Conservation (phyloP, 2,888 invertebrate genomes). For the Argyresthia goedartella region DNA sequence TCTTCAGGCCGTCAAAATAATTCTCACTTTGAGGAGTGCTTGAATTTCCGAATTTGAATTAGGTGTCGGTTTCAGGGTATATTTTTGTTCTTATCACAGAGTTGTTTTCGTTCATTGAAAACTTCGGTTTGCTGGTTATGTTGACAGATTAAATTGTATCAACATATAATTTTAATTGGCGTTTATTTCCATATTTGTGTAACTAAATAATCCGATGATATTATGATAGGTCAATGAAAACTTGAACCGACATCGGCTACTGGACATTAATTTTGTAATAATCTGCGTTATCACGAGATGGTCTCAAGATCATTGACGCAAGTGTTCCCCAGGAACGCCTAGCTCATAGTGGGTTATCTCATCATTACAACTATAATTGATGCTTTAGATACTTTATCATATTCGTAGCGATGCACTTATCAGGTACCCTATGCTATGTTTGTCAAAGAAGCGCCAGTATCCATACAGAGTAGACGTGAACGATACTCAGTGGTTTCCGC, state of each 20-base stretch:
- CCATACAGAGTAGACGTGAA: neutral
- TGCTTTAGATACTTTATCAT: neutral
- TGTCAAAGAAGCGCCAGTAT: conserved; percentile 21
- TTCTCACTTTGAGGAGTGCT: conserved; percentile 14
- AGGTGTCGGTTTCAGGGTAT: too few species aligned
- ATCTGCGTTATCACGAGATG: conserved; percentile 24
- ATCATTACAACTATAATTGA: too few species aligned
- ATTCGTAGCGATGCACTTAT: conserved; percentile 10
- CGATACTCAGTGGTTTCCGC: too few species aligned
- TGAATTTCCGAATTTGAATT: too few species aligned
- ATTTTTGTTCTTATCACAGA: too few species aligned
- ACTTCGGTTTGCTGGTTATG: too few species aligned
- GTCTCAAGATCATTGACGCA: conserved; percentile 47
- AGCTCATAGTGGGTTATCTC: conserved; percentile 31
- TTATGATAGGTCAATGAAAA: conserved; percentile 34
- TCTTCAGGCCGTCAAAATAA: too few species aligned
- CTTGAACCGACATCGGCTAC: conserved; percentile 28
- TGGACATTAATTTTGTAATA: conserved; percentile 37
- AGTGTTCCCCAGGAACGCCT: conserved; percentile 28
- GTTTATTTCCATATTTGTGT: too few species aligned
- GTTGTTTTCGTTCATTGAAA: too few species aligned
- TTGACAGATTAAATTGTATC: too few species aligned
- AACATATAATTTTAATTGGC: too few species aligned
- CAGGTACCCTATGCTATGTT: conserved; percentile 18
- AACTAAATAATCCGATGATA: too few species aligned